phyloP scores from a whole-genome alignment of 2,797 vertebrate species.

The Tachyglossus aculeatus region DNA sequence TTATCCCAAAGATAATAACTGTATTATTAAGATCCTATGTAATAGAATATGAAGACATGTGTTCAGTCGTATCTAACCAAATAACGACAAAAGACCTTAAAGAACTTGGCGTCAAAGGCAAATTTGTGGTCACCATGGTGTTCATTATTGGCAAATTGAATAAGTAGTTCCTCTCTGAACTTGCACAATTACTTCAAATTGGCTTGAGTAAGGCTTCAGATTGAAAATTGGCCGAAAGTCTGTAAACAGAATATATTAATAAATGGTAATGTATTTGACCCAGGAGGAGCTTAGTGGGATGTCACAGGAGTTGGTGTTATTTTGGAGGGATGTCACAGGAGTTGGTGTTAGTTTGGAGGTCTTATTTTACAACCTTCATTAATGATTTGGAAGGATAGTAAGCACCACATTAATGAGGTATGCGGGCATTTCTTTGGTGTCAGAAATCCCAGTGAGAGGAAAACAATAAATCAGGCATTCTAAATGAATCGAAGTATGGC shows the following conservation, averaged over 20 bases:
- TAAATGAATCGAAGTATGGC: too few relatives aligned
- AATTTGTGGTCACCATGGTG: not conserved
- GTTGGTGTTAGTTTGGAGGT: not conserved
- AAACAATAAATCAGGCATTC: not conserved
- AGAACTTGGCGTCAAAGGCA: not conserved
- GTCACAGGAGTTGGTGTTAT: not conserved
- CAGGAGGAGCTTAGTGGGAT: not conserved
- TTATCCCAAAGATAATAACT: too few relatives aligned
- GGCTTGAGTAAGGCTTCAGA: constrained; percentile 17
- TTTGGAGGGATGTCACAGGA: not conserved
- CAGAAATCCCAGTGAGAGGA: not conserved
- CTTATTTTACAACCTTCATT: not conserved
- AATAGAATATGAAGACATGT: too few relatives aligned
- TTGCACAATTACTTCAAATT: constrained; percentile 24
- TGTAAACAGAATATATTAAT: fast-evolving
- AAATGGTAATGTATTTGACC: not conserved
- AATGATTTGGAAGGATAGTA: not conserved
- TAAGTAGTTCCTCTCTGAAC: constrained; percentile 2
- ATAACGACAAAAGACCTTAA: too few relatives aligned
- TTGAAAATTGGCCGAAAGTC: not conserved
- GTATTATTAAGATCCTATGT: too few relatives aligned
- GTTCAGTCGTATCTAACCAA: too few relatives aligned
- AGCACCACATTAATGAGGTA: not conserved
- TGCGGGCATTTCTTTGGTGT: not conserved
- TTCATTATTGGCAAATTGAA: not conserved